Conservation (phyloP, 37 sponge, comb jelly and placozoan species). For the Aphrocallistes beatrix region DNA sequence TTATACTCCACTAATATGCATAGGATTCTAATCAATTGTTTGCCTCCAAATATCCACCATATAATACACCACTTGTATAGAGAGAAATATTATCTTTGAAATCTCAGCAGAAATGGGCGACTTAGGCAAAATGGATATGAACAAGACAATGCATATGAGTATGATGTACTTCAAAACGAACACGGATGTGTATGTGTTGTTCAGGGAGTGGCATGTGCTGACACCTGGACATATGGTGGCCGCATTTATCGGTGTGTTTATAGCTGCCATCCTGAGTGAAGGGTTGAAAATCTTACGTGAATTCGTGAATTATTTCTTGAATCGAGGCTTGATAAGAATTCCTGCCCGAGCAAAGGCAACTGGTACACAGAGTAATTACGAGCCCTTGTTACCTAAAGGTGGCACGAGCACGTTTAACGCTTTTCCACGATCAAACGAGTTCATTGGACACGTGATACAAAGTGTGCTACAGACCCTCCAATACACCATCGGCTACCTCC, state of each 20-base stretch:
- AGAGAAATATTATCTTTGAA: too few relatives aligned
- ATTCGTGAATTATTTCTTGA: conserved; percentile 22
- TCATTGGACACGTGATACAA: conserved; percentile 40
- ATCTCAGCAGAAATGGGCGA: too few relatives aligned
- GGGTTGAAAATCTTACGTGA: conserved; percentile 46
- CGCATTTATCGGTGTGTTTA: conserved; percentile 27
- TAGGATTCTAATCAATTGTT: too few relatives aligned
- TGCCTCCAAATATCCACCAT: too few relatives aligned
- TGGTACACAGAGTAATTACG: background rate
- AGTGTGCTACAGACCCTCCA: conserved; percentile 52
- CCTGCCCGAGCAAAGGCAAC: background rate
- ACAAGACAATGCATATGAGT: background rate
- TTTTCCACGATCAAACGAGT: background rate
- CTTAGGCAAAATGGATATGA: conserved; percentile 18
- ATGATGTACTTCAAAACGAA: conserved; percentile 3
- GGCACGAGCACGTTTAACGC: background rate
- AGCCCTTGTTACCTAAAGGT: background rate
- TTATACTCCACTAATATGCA: too few relatives aligned
- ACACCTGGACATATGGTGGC: conserved; percentile 28
- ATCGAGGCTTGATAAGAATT: background rate
- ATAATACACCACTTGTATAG: too few relatives aligned
- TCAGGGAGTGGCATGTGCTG: background rate
- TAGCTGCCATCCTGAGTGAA: conserved; percentile 43
- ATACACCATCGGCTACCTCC: conserved; percentile 60
- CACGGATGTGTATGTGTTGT: background rate